These are phyloP conservation scores for Bilobella aurantiaca DNA, from an alignment of 1,140 invertebrate species.

Conservation along the genomic window DNA sequence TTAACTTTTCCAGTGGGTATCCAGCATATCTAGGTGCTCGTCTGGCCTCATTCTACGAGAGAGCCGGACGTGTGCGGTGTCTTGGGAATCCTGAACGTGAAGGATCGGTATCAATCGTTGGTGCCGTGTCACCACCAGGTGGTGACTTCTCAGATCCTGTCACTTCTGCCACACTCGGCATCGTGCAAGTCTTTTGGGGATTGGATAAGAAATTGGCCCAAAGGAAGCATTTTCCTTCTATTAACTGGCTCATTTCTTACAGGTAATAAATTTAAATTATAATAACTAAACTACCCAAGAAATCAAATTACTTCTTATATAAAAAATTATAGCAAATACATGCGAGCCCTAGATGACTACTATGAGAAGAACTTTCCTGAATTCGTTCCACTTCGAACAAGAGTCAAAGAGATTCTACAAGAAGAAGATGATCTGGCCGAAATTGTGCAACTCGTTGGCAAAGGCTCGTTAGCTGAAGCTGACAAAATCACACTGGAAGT, in stretches of 20 bases:
- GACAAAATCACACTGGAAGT: constrained; percentile 99
- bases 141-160: constrained; percentile 99
- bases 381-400: constrained; percentile 87
- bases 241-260: constrained; percentile 99
- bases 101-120: constrained; percentile 97
- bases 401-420: constrained; percentile 93
- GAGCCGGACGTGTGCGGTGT: constrained; percentile 95
- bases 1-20: constrained; percentile 65
- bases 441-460: constrained; percentile 99
- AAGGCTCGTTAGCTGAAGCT: constrained; percentile 94
- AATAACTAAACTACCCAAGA: too few species aligned
- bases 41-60: constrained; percentile 97
- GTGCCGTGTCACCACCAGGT: constrained; percentile 97
- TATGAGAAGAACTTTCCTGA: constrained; percentile 99
- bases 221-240: constrained; percentile 98
- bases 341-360: constrained; percentile 94
- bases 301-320: not conserved
- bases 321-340: constrained; percentile 77
- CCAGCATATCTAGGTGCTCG: constrained; percentile 97
- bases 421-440: constrained; percentile 99
- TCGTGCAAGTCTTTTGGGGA: constrained; percentile 99
- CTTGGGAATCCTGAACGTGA: constrained; percentile 96
- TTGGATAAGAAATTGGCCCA: constrained; percentile 98
- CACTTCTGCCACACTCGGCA: constrained; percentile 96
- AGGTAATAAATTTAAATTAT: constrained; percentile 42